Base-by-base conservation (phyloP, 2,888 invertebrate species). In the Hirudinaria manillensis region DNA sequence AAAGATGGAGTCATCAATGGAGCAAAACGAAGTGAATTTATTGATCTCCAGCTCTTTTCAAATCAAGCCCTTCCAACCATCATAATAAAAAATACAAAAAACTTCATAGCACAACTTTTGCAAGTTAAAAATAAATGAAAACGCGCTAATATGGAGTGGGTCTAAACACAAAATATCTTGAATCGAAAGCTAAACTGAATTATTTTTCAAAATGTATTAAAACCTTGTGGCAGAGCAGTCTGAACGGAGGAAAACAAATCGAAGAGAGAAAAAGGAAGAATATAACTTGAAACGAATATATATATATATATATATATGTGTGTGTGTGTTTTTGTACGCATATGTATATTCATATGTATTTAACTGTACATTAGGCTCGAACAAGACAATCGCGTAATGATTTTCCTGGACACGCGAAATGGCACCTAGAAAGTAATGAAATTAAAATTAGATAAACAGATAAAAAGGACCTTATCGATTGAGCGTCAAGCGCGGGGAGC, bases 101-200 rank as follows among this genome's bases (percentile, higher is more conserved):
- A 61, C 61, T 61, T 61, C 61, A 61, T 45, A 45, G 45, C 45
- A 45, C 45, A 45, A 45, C 45, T 45, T 45, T 45, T 45, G 45
- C 45, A 45, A 45, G 45, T 61, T 29, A 61, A 61, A 61, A 61
- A 61, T 61, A 61, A 61, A 61, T 61, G 61, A 61, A 61, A 29
- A 61, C 61, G 29, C 61, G 61, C 61, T 1, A 61, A 61, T 61
- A 61, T 61, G 29, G 61, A 61, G 61, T 29, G 29, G 29, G 29
- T 61, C 61, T 61, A 61, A n/a, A 61, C 13, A 61, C 61, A 61
- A 61, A 61, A 61, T 61, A 61, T 61, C 61, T 61, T 29, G 61
- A 61, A 61, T 61, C 24, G 29, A 61, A 61, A 61, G 29, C 29
- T 29, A 61, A 29, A 24, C 61, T 61, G 24, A 45, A 61, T 61